These are phyloP conservation scores for Diorhabda elongata DNA, from an alignment of 1,140 invertebrate genomes.

Conservation along the genomic window DNA sequence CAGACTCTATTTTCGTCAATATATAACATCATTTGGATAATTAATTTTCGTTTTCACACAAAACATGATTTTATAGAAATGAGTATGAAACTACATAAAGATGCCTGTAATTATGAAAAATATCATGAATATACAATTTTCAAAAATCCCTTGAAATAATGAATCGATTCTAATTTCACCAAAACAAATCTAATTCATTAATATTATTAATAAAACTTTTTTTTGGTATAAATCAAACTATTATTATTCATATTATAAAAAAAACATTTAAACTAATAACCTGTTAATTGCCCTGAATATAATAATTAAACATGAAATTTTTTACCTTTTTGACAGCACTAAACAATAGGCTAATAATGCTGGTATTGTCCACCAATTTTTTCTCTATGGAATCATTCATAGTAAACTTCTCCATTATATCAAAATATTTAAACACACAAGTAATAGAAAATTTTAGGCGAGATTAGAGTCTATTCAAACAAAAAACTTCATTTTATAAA, in stretches of 20 bases:
- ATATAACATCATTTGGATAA: too few species aligned
- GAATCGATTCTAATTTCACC: background rate
- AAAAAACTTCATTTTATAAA: too few species aligned
- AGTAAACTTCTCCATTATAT: slow-evolving; percentile 21
- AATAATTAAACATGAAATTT: background rate
- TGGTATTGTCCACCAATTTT: slow-evolving; percentile 34
- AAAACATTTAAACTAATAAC: background rate
- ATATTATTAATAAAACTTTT: background rate
- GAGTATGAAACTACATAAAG: too few species aligned
- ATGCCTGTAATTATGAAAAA: too few species aligned
- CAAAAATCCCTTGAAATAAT: background rate
- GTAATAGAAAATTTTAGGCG: too few species aligned
- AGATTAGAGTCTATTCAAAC: too few species aligned
- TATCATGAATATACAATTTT: background rate
- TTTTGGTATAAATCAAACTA: background rate
- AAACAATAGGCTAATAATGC: slow-evolving; percentile 47
- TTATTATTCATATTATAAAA: background rate
- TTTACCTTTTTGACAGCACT: slow-evolving; percentile 50
- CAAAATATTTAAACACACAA: background rate
- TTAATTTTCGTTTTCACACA: too few species aligned
- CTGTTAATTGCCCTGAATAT: background rate
- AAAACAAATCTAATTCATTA: too few species aligned
- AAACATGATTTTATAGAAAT: too few species aligned
- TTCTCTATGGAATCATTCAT: slow-evolving; percentile 18
- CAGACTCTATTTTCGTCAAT: too few species aligned